Percentiles rank a stretch among this genome's conserved stretches.
phyloP scores from a whole-genome alignment of 2,888 invertebrate genomes.

The Tillus elongatus region DNA sequence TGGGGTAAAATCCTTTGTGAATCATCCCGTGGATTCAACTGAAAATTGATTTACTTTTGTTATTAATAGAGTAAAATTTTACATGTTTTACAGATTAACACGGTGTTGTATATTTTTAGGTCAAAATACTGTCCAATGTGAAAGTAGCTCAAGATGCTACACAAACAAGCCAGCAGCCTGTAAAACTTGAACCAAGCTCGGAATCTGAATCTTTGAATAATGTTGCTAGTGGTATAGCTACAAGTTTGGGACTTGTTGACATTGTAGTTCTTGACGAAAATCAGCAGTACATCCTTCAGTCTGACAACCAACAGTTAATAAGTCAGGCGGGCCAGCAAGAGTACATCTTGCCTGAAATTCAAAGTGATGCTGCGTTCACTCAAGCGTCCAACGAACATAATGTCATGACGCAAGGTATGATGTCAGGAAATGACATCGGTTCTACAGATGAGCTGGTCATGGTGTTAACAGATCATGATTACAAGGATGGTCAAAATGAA shows the following conservation, averaged over 20 bases:
- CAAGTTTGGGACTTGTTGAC: conserved; percentile 48
- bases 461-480: conserved; percentile 53
- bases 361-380: conserved; percentile 28
- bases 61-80: too few species aligned
- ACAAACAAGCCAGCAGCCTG: conserved; percentile 18
- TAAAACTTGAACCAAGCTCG: conserved; percentile 43
- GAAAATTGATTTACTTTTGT: too few species aligned
- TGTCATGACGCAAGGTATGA: conserved; percentile 31
- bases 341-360: conserved; percentile 40
- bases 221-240: conserved; percentile 49
- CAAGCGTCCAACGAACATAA: conserved; percentile 26
- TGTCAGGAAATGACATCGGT: conserved; percentile 41
- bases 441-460: conserved; percentile 53
- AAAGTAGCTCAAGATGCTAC: conserved; percentile 23
- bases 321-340: conserved; percentile 29
- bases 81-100: too few species aligned
- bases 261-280: conserved; percentile 52
- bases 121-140: conserved; percentile 29
- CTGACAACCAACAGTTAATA: conserved; percentile 26
- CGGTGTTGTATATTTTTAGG: conserved; percentile 19
- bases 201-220: conserved; percentile 48
- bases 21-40: too few species aligned
- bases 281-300: conserved; percentile 49
- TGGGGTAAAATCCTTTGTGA: too few species aligned
- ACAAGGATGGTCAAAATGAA: conserved; percentile 47